These are phyloP conservation scores for Protophormia terraenovae DNA, from an alignment of 2,888 invertebrate species.

Conservation along the genomic window DNA sequence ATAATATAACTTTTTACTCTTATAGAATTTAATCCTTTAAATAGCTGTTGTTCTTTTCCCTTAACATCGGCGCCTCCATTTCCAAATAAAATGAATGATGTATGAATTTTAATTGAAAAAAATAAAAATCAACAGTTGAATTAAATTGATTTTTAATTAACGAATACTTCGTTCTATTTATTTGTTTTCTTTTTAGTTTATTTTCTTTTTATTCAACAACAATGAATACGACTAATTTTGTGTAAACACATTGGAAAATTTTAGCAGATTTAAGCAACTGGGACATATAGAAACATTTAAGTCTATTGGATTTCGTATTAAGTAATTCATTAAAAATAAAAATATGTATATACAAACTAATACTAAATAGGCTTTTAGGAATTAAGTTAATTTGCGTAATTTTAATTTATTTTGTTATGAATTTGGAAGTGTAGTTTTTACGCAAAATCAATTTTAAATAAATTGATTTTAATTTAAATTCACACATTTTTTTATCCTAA, in stretches of 20 bases:
- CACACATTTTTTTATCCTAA: not conserved
- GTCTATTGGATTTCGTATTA: not conserved
- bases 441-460: not conserved
- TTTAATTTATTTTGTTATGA: not conserved
- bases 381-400: not conserved
- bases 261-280: not conserved
- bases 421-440: not conserved
- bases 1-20: not conserved
- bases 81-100: not conserved
- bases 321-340: not conserved
- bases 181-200: not conserved
- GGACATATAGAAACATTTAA: not conserved
- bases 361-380: too few relatives aligned
- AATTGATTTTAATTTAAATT: not conserved
- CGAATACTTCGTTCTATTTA: not conserved
- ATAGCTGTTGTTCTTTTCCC: not conserved
- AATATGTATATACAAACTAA: not conserved
- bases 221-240: not conserved
- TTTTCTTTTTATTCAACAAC: not conserved
- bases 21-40: not conserved
- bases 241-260: not conserved
- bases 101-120: constrained; percentile 1
- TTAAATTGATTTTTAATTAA: constrained; percentile 32
- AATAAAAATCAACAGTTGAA: not conserved
- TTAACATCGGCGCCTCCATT: not conserved